Evolutionary conservation across 2,797 vertebrate species (phyloP).

Genomic region (Chromobotia macracanthus): DNA sequence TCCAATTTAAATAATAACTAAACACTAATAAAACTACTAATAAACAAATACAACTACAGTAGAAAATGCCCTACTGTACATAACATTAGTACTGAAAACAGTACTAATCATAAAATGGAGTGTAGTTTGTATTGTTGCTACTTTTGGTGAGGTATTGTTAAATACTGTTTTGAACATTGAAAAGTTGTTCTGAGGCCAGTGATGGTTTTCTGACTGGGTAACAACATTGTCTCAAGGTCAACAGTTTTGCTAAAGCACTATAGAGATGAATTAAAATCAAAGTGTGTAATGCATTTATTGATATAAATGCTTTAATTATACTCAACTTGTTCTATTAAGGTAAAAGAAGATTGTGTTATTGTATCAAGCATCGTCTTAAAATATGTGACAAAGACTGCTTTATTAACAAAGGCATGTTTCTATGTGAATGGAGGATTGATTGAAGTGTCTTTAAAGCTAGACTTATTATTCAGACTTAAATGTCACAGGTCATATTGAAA

Average conservation of each 20-base stretch:
- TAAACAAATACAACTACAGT: no score
- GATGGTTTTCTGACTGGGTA: neutral
- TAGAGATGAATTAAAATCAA: neutral
- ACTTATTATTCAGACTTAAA: slow-evolving; percentile 16
- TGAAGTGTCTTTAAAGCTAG: slow-evolving; percentile 16
- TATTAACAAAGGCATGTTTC: neutral
- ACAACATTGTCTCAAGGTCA: neutral
- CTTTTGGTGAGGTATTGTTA: no score
- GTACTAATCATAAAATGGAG: no score
- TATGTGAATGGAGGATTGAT: slow-evolving; percentile 15
- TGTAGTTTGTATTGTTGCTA: no score
- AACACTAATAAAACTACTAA: no score
- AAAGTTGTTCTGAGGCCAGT: neutral
- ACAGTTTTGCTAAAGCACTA: neutral
- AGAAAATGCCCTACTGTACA: no score
- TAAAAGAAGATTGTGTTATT: neutral
- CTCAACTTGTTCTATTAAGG: neutral
- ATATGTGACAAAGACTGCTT: neutral
- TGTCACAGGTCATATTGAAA: slow-evolving; percentile 19
- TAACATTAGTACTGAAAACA: no score
- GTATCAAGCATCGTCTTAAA: neutral
- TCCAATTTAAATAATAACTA: no score
- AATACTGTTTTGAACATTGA: neutral
- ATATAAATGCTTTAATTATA: neutral
- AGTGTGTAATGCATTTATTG: neutral